Evolutionary conservation across 2,888 invertebrate species (phyloP), one percentile per base, ranked within the genome.

Genomic region (Mongoloraphidia duomilia): DNA sequence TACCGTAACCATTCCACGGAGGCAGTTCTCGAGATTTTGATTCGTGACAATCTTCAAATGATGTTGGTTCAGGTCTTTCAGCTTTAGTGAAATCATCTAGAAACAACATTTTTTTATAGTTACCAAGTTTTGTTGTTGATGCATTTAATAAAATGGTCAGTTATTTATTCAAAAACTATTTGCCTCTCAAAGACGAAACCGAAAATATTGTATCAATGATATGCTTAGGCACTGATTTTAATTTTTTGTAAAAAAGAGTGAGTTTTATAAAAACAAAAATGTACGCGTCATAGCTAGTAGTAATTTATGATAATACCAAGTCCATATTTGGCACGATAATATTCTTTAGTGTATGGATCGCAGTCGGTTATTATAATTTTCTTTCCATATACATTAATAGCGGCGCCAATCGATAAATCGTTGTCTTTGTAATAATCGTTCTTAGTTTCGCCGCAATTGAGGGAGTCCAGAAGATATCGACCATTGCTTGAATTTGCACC

Each of bases 1-100:
- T 79, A 0, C 94, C 94, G 67, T 82, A 91, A 3, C 93, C 93
- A 61, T 92, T 93, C 78, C 88, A 93, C 0, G 92, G 92, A 0
- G 93, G 92, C 41, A 85, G 61, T 55, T 75, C 65, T 17, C 72
- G 66, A 4, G 63, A 26, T 9, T 17, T 35, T 37, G 42, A 17
- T 6, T 8, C 12, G 11, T 34, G 12, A 13, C 13, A 9, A n/a
- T 52, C 51, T 12, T 67, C 65, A 26, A 5, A 26, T 34, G 61
- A 58, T 45, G 59, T 58, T 38, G 58, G 63, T 44, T 53, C 57
- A 2, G 81, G 81, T 46, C 66, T 62, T 17, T 68, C 60, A 9
- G 81, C 61, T 0, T 82, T 76, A 4, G 75, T 77, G 59, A 86
- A 84, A 47, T 80, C 75, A 60, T 81, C 80, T 68, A 69, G 55